Evolutionary conservation across 1,140 invertebrate genomes (phyloP).

Genomic region (Gryon sp.): DNA sequence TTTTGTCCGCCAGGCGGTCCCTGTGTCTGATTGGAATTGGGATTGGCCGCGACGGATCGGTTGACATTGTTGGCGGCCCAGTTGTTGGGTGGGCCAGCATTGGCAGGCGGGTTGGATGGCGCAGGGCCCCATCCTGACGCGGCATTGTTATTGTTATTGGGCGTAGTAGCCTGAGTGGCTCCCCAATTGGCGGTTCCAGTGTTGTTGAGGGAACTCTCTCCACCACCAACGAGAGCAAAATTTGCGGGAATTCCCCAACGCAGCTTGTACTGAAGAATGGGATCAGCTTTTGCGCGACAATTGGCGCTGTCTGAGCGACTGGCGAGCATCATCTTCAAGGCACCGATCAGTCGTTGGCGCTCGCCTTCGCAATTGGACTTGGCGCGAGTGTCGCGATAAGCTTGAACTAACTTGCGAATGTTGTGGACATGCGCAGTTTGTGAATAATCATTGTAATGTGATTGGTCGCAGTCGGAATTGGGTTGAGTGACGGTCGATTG

Average conservation of each 20-base stretch:
- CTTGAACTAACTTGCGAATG: conserved; percentile 66
- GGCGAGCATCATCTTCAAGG: conserved; percentile 65
- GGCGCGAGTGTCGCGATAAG: conserved; percentile 64
- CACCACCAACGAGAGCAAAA: conserved; percentile 86
- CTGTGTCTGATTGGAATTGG: conserved; percentile 76
- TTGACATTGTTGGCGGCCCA: conserved; percentile 75
- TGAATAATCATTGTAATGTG: too few relatives aligned
- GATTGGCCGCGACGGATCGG: conserved; percentile 73
- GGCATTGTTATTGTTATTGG: conserved; percentile 82
- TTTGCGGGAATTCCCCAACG: conserved; percentile 82
- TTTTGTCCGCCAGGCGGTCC: conserved; percentile 73
- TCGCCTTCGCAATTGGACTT: conserved; percentile 47
- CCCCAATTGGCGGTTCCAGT: conserved; percentile 86
- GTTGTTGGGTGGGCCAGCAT: conserved; percentile 71
- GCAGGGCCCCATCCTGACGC: conserved; percentile 79
- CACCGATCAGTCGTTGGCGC: conserved; percentile 70
- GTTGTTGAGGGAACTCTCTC: conserved; percentile 88
- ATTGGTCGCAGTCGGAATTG: too few relatives aligned
- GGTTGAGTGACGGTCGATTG: conserved; percentile 50
- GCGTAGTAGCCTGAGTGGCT: conserved; percentile 83
- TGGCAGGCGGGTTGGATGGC: conserved; percentile 78
- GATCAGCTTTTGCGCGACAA: conserved; percentile 31
- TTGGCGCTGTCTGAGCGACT: not conserved
- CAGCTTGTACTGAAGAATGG: conserved; percentile 69
- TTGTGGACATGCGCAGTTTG: conserved; percentile 22